Evolutionary conservation across 1,140 invertebrate genomes (phyloP), one percentile per base, ranked within the genome.

Genomic region (Maconellicoccus hirsutus): DNA sequence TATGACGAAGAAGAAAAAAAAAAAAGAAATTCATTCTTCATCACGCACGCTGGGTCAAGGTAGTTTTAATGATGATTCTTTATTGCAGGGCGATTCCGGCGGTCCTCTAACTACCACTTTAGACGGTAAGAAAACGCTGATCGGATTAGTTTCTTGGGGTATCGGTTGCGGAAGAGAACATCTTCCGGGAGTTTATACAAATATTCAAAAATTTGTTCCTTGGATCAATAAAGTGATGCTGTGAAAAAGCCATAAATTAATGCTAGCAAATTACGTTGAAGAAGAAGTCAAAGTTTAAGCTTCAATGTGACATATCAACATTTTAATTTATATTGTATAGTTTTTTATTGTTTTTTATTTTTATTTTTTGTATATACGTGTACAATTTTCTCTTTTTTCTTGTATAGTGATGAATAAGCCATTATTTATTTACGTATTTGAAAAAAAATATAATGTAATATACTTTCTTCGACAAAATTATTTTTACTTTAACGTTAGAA

Each of bases 181-280:
- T 77, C 78, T 94, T n/a, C 91, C 91, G 0, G 91, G 91, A 12
- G 91, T 94, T 0, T 94, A 94, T 76, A 94, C 92, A 0, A 94
- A 94, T 76, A 92, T 94, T 76, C 90, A 93, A 76, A 91, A 91
- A 79, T 94, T 93, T 77, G 89, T 93, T 70, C 89, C 90, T n/a
- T 94, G 92, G 92, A 91, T 94, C 70, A 88, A 90, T 75, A 91
- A 88, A 81, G 87, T 89, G 19, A 88, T 89, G 84, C 22, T 66
- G 61, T 66, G 22, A 66, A 22, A 66, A 12, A 4, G 42, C 42
- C 42, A 52, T 52, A 52, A 52, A 33, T 33, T 6, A 52, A 52
- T 52, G 42, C 42, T 52, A 33, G 29, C 42, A 16, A 8, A 52
- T 52, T 52, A 16, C 42, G n/a, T 14, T 52, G 25, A 66, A 66